A percentile compares a stretch with the other conserved stretches of the same genome.
Conservation (phyloP, 2,113 vertebrate species). For the Gulo gulo region DNA sequence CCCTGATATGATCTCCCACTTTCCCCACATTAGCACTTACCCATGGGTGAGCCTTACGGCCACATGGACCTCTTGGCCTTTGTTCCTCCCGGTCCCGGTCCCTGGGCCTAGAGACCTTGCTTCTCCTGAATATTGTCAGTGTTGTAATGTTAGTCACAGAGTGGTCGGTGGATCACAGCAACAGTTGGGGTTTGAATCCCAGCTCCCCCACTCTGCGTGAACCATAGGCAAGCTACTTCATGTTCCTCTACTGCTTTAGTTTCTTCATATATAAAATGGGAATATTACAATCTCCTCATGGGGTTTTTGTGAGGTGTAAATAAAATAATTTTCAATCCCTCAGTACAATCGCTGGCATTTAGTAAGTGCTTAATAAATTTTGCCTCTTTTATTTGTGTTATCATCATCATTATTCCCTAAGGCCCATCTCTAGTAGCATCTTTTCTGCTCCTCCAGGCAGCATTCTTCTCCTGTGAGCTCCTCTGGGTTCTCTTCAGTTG, state of each 20-base stretch:
- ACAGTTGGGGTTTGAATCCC: not conserved
- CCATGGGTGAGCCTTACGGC: not conserved
- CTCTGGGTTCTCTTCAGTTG: not conserved
- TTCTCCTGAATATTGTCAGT: not conserved
- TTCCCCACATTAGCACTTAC: not conserved
- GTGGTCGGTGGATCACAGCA: not conserved
- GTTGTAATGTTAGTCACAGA: not conserved
- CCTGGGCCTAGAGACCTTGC: not conserved
- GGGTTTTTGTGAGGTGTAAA: constrained; percentile 52
- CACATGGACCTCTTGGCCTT: not conserved
- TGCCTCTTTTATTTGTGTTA: constrained; percentile 44
- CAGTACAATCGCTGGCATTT: constrained; percentile 45
- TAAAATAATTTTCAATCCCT: constrained; percentile 38
- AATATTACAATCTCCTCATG: not conserved
- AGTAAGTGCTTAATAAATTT: constrained; percentile 59
- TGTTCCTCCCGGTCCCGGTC: not conserved
- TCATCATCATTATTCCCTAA: constrained; percentile 12
- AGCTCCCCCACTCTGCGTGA: not conserved
- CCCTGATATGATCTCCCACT: not conserved
- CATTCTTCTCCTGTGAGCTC: not conserved
- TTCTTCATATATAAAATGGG: constrained; percentile 32
- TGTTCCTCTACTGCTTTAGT: constrained; percentile 15
- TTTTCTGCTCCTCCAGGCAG: not conserved
- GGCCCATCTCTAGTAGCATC: not conserved
- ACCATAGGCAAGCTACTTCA: not conserved